Evolutionary conservation across 1,140 invertebrate genomes (phyloP), one percentile per base, ranked within the genome.

Genomic region (Neuroterus valhalla): DNA sequence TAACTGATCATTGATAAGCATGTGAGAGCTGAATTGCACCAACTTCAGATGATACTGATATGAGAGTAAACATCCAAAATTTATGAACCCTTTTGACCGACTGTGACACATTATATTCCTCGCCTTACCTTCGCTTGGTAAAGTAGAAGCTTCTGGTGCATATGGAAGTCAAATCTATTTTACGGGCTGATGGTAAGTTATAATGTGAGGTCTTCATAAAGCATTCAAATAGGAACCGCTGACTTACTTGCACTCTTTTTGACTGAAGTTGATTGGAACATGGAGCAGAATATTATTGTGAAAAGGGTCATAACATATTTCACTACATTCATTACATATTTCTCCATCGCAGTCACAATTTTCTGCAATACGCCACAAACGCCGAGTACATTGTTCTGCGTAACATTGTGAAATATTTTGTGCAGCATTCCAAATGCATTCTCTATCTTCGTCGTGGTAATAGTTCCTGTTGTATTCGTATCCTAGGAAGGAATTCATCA

Each of bases 241-340:
- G 31, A 38, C 55, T 62, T 31, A 62, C 55, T 62, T 26, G 55
- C 55, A 62, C 31, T 62, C 55, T 12, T n/a, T 62, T 62, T 62
- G 55, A 23, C 21, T 62, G 15, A 62, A 62, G 12, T 62, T 62
- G 12, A 62, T 62, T 62, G 55, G 55, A 31, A 26, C 55, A 26
- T 62, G 31, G 5, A 62, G 12, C 23, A 62, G 26, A 62, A 62
- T 62, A 62, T 62, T 62, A 38, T 62, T 62, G 23, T 62, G 31
- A 62, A 62, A 62, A 62, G 55, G 55, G 23, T 62, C 55, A 26
- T 62, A 62, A 6, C 55, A 62, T 23, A 15, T 31, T 62, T 62
- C 55, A 31, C 31, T 62, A 15, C 55, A 62, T 31, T 31, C 23
- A 15, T 15, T 14, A 31, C 55, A 62, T 31, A 31, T 62, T 62